Base-by-base conservation (phyloP, 2,888 invertebrate species). In the Drosophila meridionalis region DNA sequence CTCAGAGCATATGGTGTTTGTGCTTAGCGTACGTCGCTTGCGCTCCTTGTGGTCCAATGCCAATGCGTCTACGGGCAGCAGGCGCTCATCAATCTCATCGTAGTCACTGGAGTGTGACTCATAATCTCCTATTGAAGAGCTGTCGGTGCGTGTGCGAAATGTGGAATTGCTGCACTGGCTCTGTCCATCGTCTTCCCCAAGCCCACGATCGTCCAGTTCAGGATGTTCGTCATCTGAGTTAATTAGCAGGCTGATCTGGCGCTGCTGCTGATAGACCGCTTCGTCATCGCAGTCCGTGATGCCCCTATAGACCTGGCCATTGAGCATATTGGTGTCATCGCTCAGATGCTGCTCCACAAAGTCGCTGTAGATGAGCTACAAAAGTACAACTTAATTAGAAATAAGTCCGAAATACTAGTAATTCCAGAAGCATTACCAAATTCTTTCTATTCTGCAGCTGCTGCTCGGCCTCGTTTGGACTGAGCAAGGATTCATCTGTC, bases 21-120 rank as follows among this genome's bases (percentile, higher is more conserved):
- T 88, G 58, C 92, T 92, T 4, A 91, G 20, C 0, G 91, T 92
- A 48, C 91, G 90, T 36, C 7, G 68, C 64, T 91, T 92, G 14
- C 73, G 76, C 14, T 80, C 74, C 6, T 11, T 34, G 2, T 66
- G 50, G 2, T 69, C 32, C 28, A 62, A 36, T 3, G 26, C 26
- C n/a, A 65, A 42, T 0, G 14, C 36, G 30, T 80, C 69, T 1
- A 20, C 12, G 1, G 53, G 30, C 45, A 66, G 8, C 40, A 81
- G 11, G 11, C 36, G 30, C 5, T 53, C 43, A 14, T 71, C 75
- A 50, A 82, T 78, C 2, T 91, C 91, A 40, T 92, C 92, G 64
- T 93, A 93, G 65, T 93, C 93, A 75, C 93, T 93, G 5, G 93
- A 88, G 58, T 93, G 93, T 55, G 93, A 93, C 76, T 93, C 93